These are phyloP conservation scores for Plebejus anna DNA, from an alignment of 2,888 invertebrate species.

Conservation along the genomic window DNA sequence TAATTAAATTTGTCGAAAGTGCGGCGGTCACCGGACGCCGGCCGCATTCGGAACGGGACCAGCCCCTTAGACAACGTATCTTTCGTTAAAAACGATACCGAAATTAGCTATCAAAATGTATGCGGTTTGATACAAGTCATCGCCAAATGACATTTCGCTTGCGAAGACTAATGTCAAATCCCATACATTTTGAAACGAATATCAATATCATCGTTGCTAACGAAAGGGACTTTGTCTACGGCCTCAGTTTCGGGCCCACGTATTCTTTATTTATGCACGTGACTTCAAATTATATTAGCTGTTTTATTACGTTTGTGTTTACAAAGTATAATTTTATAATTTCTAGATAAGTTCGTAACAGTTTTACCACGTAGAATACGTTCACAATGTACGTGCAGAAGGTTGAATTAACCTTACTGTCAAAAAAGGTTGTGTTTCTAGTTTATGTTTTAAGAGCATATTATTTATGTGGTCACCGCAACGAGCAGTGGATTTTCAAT, in stretches of 20 bases:
- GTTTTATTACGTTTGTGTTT: constrained; percentile 21
- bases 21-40: constrained; percentile 59
- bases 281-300: constrained; percentile 36
- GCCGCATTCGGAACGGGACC: constrained; percentile 59
- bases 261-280: constrained; percentile 44
- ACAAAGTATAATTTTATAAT: not conserved
- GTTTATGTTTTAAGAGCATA: too few relatives aligned
- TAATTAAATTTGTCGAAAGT: constrained; percentile 64
- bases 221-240: too few relatives aligned
- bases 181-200: too few relatives aligned
- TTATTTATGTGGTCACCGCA: too few relatives aligned
- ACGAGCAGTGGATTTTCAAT: too few relatives aligned
- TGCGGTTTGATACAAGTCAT: too few relatives aligned
- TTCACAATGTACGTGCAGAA: not conserved
- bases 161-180: too few relatives aligned
- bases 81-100: too few relatives aligned
- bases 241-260: constrained; percentile 44
- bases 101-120: too few relatives aligned
- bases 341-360: not conserved
- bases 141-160: too few relatives aligned
- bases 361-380: not conserved
- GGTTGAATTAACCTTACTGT: not conserved
- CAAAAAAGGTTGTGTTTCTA: not conserved
- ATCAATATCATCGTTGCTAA: too few relatives aligned
- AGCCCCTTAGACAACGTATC: constrained; percentile 33